Percentiles rank a stretch among this genome's conserved stretches.
Conservation (phyloP, 2,888 invertebrate species). For the Cerastis rubricosa region DNA sequence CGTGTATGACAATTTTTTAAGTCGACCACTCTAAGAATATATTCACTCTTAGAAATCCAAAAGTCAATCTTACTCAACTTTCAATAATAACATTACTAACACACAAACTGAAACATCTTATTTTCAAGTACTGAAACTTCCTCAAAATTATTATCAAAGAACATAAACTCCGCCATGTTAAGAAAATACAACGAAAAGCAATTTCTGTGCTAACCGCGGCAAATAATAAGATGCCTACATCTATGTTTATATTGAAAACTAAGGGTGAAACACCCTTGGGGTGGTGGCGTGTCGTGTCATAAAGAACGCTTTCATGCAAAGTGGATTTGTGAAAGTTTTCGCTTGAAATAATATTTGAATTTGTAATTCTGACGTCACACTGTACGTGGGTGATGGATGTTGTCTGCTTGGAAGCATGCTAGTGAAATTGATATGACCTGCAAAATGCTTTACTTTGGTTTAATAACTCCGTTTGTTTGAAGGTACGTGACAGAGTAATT, state of each 20-base stretch:
- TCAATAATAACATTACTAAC: neutral
- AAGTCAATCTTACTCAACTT: neutral
- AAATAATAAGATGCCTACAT: constrained; percentile 68
- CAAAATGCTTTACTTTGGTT: constrained; percentile 48
- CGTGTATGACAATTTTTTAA: neutral
- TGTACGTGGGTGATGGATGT: constrained; percentile 81
- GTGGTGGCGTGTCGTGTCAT: constrained; percentile 77
- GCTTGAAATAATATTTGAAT: constrained; percentile 87
- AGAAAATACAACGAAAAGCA: constrained; percentile 62
- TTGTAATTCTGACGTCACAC: constrained; percentile 83
- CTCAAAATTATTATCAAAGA: constrained; percentile 3
- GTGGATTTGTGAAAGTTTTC: constrained; percentile 85
- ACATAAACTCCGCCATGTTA: constrained; percentile 26
- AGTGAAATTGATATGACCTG: constrained; percentile 66
- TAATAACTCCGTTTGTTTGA: constrained; percentile 41
- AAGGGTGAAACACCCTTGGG: constrained; percentile 68
- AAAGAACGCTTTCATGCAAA: constrained; percentile 86
- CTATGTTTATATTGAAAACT: constrained; percentile 74
- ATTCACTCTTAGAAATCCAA: neutral
- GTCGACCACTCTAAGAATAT: neutral
- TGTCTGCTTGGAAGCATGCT: constrained; percentile 76
- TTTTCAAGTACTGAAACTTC: constrained; percentile 7
- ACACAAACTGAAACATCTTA: neutral
- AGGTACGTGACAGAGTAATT: constrained; percentile 33
- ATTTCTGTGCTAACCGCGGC: constrained; percentile 61